Base-by-base conservation (phyloP, 2,113 vertebrate genomes). In the Psephotus haematonotus region DNA sequence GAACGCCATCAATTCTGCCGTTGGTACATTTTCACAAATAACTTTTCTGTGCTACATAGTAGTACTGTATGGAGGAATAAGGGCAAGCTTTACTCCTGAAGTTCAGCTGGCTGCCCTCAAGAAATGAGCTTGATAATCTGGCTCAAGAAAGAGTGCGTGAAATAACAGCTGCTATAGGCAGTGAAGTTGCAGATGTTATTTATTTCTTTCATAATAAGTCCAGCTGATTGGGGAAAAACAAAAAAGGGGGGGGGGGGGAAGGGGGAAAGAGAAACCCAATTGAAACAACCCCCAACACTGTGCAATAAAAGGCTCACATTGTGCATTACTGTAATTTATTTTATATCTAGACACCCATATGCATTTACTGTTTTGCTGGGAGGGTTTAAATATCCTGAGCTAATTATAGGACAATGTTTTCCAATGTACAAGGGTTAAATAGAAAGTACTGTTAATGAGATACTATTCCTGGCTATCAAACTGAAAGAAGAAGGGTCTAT, bases 351-450 rank as follows among this genome's bases (percentile, higher is more conserved):
- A 64, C 68, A 88, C 46, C 17, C 43, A 47, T 92, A 90, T 75
- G 85, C 86, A 86, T 92, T 92, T 86, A 70, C 72, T 84, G 90
- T 93, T 94, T 97, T 90, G 53, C 92, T 88, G 74, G 60, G 74
- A 90, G 90, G 29, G 33, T 88, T 97, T 94, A 92, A 95, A 95
- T 71, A 94, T 37, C 72, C 86, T 90, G n/a, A 86, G 46, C 81
- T 97, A 97, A 97, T 97, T 96, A 97, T 81, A 94, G 65, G 82
- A 94, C 86, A 93, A 79, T 90, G 70, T 95, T 93, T 95, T 95
- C 70, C 65, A 77, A 80, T 24, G 82, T 93, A 90, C 29, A 92
- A 78, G 77, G 80, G 84, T 95, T 95, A 90, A 97, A 94, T 93
- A 87, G 92, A 96, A 97, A 88, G 70, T 60, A 80, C 75, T 65